A percentile compares a stretch with the other conserved stretches of the same genome.
Evolutionary conservation across 2,113 vertebrate genomes (phyloP).

Genomic region (Elephantulus edwardii): DNA sequence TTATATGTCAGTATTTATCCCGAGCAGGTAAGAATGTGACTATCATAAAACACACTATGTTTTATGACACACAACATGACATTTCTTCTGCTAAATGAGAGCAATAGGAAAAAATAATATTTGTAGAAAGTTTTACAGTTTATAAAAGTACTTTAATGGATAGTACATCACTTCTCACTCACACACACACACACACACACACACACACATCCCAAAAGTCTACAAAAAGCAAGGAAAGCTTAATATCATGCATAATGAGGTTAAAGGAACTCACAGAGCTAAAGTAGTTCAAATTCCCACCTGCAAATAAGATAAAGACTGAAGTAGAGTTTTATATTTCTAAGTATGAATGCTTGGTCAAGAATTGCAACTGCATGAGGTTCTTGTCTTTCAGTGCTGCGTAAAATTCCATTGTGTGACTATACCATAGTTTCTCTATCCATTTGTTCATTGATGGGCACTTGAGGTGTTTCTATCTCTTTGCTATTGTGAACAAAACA

Average conservation of each 20-base stretch:
- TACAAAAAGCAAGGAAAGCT: too few species aligned
- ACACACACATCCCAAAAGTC: too few species aligned
- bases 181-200: too few species aligned
- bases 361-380: background rate
- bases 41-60: slow-evolving; percentile 74
- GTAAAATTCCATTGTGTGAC: too few species aligned
- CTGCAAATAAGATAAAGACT: background rate
- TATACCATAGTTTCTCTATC: too few species aligned
- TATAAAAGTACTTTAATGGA: background rate
- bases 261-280: background rate
- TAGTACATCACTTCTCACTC: background rate
- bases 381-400: too few species aligned
- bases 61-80: slow-evolving; percentile 62
- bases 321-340: background rate
- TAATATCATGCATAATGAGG: background rate
- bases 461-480: too few species aligned
- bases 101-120: slow-evolving; percentile 42
- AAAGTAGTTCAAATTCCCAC: background rate
- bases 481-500: too few species aligned
- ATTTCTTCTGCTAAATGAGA: slow-evolving; percentile 18
- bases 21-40: slow-evolving; percentile 62
- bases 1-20: slow-evolving; percentile 80
- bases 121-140: slow-evolving; percentile 1
- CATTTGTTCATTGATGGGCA: too few species aligned
- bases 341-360: background rate